Evolutionary conservation across 2,797 vertebrate species (phyloP), one percentile per base, ranked within the genome.

Genomic region (Ceryle rudis): DNA sequence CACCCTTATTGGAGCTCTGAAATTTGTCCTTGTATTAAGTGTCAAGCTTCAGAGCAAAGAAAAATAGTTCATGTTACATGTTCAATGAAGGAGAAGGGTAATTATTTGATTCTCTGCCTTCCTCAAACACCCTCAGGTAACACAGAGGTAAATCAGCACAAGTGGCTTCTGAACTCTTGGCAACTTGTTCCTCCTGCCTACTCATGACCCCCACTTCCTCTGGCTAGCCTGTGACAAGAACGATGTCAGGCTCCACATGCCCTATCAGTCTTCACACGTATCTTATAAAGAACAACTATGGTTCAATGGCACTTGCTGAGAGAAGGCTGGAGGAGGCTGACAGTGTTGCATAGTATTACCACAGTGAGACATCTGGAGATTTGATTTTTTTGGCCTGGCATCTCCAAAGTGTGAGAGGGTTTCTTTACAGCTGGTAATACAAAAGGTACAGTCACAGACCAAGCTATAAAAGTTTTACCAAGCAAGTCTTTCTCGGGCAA

Each of bases 251-350:
- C 8, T 86, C n/a, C 73, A 39, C 2, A 9, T 18, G 28, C 16
- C 1, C 0, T 9, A 51, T 49, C 41, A 17, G 5, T 14, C 37
- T 65, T 70, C 54, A 62, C 9, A 66, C 4, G 7, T 31, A 4
- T 55, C 57, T 66, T 67, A 81, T 5, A 1, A 82, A 88, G 22
- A 41, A 31, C 4, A 64, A 39, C 9, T 47, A 33, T 55, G 12
- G 31, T 44, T 90, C 62, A 75, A 39, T 3, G 1, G 37, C 37
- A 44, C 28, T 39, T 74, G 39, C 61, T 37, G 41, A 82, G 9
- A 65, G 25, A 70, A 65, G 21, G 37, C 26, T 81, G 22, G 15
- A 81, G 20, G 22, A 70, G 8, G 22, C 47, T 93, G 37, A 66
- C 31, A 72, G 29, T 73, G 18, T 23, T 69, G 55, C 3, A 15